A percentile compares a stretch with the other conserved stretches of the same genome.
Evolutionary conservation across 2,113 vertebrate species (phyloP).

Genomic region (Chelonoidis abingdonii): DNA sequence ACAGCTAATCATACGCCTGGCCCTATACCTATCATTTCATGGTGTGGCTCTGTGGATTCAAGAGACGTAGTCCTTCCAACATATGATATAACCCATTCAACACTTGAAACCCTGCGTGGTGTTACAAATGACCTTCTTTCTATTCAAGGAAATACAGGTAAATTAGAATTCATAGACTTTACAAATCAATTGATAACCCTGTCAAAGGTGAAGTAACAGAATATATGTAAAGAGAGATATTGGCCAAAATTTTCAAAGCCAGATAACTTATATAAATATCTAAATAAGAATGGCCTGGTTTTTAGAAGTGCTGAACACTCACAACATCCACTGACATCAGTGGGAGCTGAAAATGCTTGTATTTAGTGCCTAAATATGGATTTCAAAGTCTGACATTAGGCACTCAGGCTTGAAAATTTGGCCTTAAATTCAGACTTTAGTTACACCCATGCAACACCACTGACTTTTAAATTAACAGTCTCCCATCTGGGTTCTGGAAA

Average conservation of each 20-base stretch:
- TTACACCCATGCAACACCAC: neutral
- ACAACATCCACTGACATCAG: neutral
- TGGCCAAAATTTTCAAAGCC: neutral
- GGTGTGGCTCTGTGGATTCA: conserved; percentile 92
- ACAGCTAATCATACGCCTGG: conserved; percentile 79
- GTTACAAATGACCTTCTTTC: conserved; percentile 95
- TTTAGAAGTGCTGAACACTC: neutral
- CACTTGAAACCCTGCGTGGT: conserved; percentile 90
- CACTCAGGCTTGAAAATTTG: neutral
- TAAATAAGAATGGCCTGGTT: neutral
- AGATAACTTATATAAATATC: neutral
- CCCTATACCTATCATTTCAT: conserved; percentile 90
- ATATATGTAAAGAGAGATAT: neutral
- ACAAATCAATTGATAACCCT: neutral
- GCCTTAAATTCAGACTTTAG: neutral
- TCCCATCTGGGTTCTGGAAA: neutral
- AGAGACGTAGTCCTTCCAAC: conserved; percentile 92
- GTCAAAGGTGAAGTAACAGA: neutral
- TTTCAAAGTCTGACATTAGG: neutral
- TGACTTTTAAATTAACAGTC: neutral
- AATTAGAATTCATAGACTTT: neutral
- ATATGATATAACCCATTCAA: conserved; percentile 93
- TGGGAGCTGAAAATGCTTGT: neutral
- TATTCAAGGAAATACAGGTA: conserved; percentile 94
- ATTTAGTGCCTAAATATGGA: neutral